phyloP scores from a whole-genome alignment of 2,888 invertebrate genomes.

The Eristalis arbustorum region DNA sequence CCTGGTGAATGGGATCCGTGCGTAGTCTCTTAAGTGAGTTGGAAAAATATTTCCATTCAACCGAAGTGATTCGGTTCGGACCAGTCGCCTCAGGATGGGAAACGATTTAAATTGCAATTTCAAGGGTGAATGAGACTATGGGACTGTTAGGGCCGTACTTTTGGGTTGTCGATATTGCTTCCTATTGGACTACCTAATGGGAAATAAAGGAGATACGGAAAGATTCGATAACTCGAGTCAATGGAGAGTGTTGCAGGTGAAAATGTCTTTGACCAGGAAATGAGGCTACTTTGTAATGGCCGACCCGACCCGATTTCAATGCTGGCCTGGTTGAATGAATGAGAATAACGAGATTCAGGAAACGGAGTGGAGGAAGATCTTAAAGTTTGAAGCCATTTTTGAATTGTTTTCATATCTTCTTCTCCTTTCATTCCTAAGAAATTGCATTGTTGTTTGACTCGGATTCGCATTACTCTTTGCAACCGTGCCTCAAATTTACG shows the following conservation, averaged over 20 bases:
- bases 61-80: slow-evolving; percentile 17
- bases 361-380: neutral
- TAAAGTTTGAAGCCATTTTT: neutral
- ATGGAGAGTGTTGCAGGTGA: neutral
- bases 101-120: slow-evolving; percentile 45
- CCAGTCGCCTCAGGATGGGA: slow-evolving; percentile 13
- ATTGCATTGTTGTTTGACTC: neutral
- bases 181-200: neutral
- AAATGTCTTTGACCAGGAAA: neutral
- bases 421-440: neutral
- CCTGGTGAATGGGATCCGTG: slow-evolving; percentile 14
- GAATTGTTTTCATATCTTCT: neutral
- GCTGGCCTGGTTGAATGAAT: neutral
- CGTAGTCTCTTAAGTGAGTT: slow-evolving; percentile 22
- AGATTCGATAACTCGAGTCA: neutral
- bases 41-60: slow-evolving; percentile 7
- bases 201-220: neutral
- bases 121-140: neutral
- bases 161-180: slow-evolving; percentile 3
- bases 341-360: neutral
- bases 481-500: no score
- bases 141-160: slow-evolving; percentile 9
- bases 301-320: neutral
- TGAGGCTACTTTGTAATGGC: neutral
- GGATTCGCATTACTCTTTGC: no score